Conservation (phyloP, 1,140 invertebrate genomes). For the Drosophila varians region DNA sequence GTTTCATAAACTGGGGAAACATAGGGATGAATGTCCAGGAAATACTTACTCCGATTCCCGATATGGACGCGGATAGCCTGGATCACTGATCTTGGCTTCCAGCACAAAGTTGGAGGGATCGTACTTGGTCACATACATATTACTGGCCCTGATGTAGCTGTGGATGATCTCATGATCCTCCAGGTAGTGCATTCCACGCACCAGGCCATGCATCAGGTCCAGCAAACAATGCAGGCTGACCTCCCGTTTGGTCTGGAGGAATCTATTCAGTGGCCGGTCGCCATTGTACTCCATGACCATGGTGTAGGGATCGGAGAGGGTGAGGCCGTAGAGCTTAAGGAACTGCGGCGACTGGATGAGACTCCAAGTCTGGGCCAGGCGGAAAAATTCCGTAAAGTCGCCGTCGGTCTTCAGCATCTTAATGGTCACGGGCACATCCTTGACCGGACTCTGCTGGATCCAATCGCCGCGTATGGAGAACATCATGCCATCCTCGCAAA, state of each 20-base stretch:
- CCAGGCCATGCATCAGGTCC: slow-evolving; percentile 90
- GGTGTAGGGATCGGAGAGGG: slow-evolving; percentile 89
- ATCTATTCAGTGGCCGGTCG: slow-evolving; percentile 90
- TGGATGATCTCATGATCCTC: slow-evolving; percentile 91
- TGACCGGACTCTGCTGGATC: slow-evolving; percentile 86
- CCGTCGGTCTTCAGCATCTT: slow-evolving; percentile 89
- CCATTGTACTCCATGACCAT: slow-evolving; percentile 92
- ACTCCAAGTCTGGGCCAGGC: slow-evolving; percentile 89
- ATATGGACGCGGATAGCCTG: slow-evolving; percentile 86
- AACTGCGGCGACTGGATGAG: slow-evolving; percentile 89
- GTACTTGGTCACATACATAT: slow-evolving; percentile 88
- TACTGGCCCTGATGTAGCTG: slow-evolving; percentile 93
- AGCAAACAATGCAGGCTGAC: slow-evolving; percentile 90
- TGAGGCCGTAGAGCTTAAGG: slow-evolving; percentile 90
- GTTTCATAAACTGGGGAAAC: too few relatives aligned
- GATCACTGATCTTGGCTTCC: slow-evolving; percentile 91
- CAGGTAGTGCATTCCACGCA: slow-evolving; percentile 87
- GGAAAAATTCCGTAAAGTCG: slow-evolving; percentile 89
- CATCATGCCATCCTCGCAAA: slow-evolving; percentile 86
- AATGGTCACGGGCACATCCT: slow-evolving; percentile 89
- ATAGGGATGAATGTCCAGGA: too few relatives aligned
- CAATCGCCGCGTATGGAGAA: slow-evolving; percentile 88
- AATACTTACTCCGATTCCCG: slow-evolving; percentile 58
- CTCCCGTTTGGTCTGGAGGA: slow-evolving; percentile 85
- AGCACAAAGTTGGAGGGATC: slow-evolving; percentile 88